Evolutionary conservation across 2,888 invertebrate species (phyloP), one percentile per base, ranked within the genome.

Genomic region (Orgyia antiqua): DNA sequence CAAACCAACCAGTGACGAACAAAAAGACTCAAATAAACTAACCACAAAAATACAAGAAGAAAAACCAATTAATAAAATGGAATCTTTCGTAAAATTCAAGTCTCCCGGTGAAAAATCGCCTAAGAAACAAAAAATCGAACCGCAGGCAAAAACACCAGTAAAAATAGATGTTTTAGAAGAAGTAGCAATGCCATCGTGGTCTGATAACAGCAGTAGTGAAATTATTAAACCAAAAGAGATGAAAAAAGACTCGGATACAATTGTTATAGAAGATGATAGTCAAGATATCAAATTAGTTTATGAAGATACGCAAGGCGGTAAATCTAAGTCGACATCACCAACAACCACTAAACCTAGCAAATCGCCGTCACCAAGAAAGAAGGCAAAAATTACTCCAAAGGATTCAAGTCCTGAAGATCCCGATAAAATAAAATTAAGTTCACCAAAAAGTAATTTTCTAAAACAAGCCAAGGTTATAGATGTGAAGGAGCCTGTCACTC

Each of bases 201-300:
- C 83, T 0, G 84, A 87, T 20, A 84, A 84, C 41, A 80, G 82
- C n/a, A 79, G 53, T 45, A 78, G 51, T 24, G 84, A 80, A 4
- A 62, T 80, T 1, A 68, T 77, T 1, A 70, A 70, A 24, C 68
- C 68, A 0, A 67, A 63, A 27, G 53, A 49, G 2, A 50, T 37
- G 0, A 56, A 24, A 9, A 45, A 44, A 23, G 48, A 53, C 7
- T 10, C 37, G 7, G 50, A 58, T 33, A 15, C 60, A 6, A 15
- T 60, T 6, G 56, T 60, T 35, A 48, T 59, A 2, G 62, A 49
- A 15, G 87, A 87, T 39, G 87, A 86, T 30, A 84, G 89, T 5
- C 88, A 89, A 54, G 89, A 90, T 49, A 88, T 91, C 12, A 86
- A 89, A 45, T 64, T 91, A 17, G 79, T 90, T 4, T 89, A 89